Percentiles rank a stretch among this genome's conserved stretches.
Evolutionary conservation across 2,113 vertebrate species (phyloP).

Genomic region (Marcusenius ussheri): DNA sequence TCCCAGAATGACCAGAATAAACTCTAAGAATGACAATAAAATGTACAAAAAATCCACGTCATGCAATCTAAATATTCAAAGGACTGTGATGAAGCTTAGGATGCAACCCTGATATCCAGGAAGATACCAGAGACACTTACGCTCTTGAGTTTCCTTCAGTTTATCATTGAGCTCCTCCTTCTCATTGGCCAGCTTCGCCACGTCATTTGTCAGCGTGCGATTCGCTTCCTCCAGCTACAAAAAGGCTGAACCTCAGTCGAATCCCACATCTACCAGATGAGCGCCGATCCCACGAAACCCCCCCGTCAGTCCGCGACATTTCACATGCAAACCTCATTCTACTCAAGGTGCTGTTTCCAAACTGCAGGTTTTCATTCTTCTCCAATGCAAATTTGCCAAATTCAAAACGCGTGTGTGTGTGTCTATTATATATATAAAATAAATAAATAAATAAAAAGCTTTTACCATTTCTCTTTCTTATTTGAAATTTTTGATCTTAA

Average conservation of each 20-base stretch:
- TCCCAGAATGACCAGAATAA: not conserved
- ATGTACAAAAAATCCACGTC: not conserved
- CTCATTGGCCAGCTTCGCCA: slow-evolving; percentile 88
- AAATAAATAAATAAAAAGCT: no score
- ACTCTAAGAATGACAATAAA: not conserved
- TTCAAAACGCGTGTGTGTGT: no score
- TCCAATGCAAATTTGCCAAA: no score
- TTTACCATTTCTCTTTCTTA: no score
- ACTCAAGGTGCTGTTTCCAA: not conserved
- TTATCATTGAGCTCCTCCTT: slow-evolving; percentile 95
- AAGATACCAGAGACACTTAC: slow-evolving; percentile 59
- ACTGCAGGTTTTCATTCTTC: not conserved
- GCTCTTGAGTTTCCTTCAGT: slow-evolving; percentile 78
- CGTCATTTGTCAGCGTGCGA: slow-evolving; percentile 84
- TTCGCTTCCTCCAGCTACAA: slow-evolving; percentile 89
- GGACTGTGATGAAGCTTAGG: not conserved
- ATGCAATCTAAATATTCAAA: not conserved
- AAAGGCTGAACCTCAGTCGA: not conserved
- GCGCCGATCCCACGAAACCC: not conserved
- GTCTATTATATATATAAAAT: no score
- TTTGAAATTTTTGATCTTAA: no score
- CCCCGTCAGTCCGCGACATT: not conserved
- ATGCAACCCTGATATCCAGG: not conserved
- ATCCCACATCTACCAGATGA: not conserved
- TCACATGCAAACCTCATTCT: not conserved